Conservation (phyloP, 2,797 vertebrate species). For the Atherinosoma microstoma region DNA sequence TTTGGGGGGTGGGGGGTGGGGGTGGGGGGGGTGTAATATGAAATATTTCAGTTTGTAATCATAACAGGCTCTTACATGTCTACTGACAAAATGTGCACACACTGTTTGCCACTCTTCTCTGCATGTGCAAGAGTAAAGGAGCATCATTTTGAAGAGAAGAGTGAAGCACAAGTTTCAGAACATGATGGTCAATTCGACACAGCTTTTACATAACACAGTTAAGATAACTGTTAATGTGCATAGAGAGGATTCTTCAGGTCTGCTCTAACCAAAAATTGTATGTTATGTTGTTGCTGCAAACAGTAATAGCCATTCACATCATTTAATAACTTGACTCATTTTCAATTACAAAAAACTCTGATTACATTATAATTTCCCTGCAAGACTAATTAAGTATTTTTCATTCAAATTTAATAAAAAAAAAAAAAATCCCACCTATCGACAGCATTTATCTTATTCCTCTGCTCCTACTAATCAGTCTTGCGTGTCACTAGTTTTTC, state of each 20-base stretch:
- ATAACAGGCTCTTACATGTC: too few species aligned
- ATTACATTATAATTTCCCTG: background rate
- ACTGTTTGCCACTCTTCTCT: background rate
- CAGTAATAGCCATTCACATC: too few species aligned
- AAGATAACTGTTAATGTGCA: background rate
- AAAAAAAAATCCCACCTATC: too few species aligned
- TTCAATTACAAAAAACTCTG: background rate
- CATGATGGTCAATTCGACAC: background rate
- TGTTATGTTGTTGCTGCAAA: too few species aligned
- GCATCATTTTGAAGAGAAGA: background rate
- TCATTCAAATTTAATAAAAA: background rate
- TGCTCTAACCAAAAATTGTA: too few species aligned
- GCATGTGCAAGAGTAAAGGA: background rate
- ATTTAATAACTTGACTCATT: background rate
- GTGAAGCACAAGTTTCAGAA: background rate
- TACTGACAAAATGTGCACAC: background rate
- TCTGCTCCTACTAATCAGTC: constrained; percentile 33
- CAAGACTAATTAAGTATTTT: background rate
- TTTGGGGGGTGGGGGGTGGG: too few species aligned
- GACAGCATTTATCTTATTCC: too few species aligned
- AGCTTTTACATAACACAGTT: background rate
- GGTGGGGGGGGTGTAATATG: too few species aligned
- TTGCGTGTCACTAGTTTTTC: constrained; percentile 73
- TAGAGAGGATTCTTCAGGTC: too few species aligned
- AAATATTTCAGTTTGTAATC: too few species aligned